Percentiles rank a stretch among this genome's conserved stretches.
phyloP scores from a whole-genome alignment of 2,113 vertebrate genomes.

The Cyrtonyx montezumae region DNA sequence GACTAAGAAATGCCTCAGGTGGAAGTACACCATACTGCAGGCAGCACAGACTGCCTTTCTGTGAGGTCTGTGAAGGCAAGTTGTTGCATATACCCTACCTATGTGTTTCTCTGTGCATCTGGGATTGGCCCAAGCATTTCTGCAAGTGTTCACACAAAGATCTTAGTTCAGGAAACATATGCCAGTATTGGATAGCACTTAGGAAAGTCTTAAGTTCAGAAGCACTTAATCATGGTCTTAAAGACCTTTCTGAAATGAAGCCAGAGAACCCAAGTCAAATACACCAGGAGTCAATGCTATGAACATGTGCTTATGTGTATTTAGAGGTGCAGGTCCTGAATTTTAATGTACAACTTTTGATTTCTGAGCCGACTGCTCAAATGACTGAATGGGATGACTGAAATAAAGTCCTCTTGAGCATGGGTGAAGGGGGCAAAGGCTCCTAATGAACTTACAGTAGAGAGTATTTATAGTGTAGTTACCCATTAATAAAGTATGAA shows the following conservation, averaged over 20 bases:
- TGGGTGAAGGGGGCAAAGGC: neutral
- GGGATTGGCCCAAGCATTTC: neutral
- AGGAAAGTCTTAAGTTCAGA: neutral
- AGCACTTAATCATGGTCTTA: neutral
- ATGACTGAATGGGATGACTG: neutral
- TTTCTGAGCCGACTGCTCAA: neutral
- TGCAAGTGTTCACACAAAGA: neutral
- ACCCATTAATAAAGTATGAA: neutral
- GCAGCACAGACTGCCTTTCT: neutral
- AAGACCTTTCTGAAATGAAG: neutral
- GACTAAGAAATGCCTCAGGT: neutral
- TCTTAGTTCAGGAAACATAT: neutral
- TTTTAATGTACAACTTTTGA: neutral
- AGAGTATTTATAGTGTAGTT: neutral
- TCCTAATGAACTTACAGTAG: neutral
- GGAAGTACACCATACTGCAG: neutral
- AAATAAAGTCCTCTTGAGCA: neutral
- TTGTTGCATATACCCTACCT: rapidly evolving
- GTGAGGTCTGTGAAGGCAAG: neutral
- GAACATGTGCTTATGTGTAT: rapidly evolving
- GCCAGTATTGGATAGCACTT: neutral
- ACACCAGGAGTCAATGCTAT: neutral
- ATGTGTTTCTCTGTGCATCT: neutral
- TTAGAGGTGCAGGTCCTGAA: neutral
- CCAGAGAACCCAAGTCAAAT: neutral